Percentiles rank a stretch among this genome's conserved stretches.
These are phyloP conservation scores for Amblyteles armatorius DNA, from an alignment of 2,888 invertebrate species.

Conservation along the genomic window DNA sequence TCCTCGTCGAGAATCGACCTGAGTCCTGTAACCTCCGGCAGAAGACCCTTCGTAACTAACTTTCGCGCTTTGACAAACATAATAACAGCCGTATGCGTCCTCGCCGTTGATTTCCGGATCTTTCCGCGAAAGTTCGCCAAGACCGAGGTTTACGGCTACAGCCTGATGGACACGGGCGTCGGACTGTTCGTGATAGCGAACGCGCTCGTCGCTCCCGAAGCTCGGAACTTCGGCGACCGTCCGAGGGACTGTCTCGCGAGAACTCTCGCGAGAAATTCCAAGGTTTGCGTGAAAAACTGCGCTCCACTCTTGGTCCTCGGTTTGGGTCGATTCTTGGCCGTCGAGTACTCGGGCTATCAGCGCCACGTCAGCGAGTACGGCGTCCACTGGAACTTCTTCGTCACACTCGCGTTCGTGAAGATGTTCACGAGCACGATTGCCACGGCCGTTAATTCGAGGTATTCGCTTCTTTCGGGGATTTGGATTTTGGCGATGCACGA, in stretches of 20 bases:
- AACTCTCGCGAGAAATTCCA: constrained; percentile 73
- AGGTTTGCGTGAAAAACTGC: constrained; percentile 80
- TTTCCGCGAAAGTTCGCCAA: constrained; percentile 96
- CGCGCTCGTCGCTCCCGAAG: constrained; percentile 90
- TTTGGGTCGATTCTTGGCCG: constrained; percentile 86
- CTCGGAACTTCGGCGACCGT: constrained; percentile 75
- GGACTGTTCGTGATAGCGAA: constrained; percentile 94
- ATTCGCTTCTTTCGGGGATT: constrained; percentile 86
- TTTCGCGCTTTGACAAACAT: constrained; percentile 90
- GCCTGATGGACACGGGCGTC: constrained; percentile 98
- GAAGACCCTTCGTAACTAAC: constrained; percentile 87
- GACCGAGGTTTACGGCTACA: constrained; percentile 93
- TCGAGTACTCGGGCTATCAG: constrained; percentile 91
- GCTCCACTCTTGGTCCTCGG: constrained; percentile 88
- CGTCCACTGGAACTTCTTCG: constrained; percentile 99
- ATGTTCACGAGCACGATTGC: constrained; percentile 89
- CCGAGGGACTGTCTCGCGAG: constrained; percentile 60
- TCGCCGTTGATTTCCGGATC: constrained; percentile 96
- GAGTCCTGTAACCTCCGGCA: constrained; percentile 37
- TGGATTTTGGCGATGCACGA: constrained; percentile 89
- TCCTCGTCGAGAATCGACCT: constrained; percentile 20
- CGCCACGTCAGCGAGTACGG: constrained; percentile 98
- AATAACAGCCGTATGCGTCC: constrained; percentile 92
- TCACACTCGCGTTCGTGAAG: constrained; percentile 95
- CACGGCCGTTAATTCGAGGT: constrained; percentile 85